Evolutionary conservation across 2,113 vertebrate species (phyloP), one percentile per base, ranked within the genome.

Genomic region (Miniopterus natalensis): DNA sequence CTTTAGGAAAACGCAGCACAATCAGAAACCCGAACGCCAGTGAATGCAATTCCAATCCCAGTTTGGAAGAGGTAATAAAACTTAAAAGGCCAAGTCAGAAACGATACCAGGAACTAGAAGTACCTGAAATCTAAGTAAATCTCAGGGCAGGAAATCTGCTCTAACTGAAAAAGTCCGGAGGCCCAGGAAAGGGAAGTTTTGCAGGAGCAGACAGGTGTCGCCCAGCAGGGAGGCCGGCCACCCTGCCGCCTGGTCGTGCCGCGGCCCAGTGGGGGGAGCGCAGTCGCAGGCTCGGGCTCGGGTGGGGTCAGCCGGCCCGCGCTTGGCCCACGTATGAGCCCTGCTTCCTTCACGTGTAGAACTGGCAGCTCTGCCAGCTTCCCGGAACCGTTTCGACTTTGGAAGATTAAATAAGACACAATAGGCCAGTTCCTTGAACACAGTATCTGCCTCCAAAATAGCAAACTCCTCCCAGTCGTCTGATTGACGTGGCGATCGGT

Each of bases 111-210:
- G 42, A 66, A 70, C 36, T n/a, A 40, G 42, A 27, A 73, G 18
- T 85, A 86, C 86, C 31, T 93, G 80, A 91, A 78, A 74, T n/a
- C 6, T 45, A 79, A 75, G 18, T 51, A 27, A 80, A 75, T 81
- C 36, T 65, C 51, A 51, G 47, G 23, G 29, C 1, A 94, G 36
- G 23, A 53, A 83, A 79, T 74, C 53, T 78, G 14, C n/a, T 57
- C 5, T 36, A 7, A 36, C 9, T 86, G 63, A 88, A 84, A 49
- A 75, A 14, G 6, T 36, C 70, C 36, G 49, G 31, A 88, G 27
- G 12, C n/a, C 0, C 10, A 75, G 25, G 74, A 49, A 66, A 95
- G 20, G 1, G 65, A 40, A n/a, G 78, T 21, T 63, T 27, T 63
- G 27, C 40, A n/a, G 68, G 23, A 42, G 31, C 63, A 53, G 21